Evolutionary conservation across 2,888 invertebrate genomes (phyloP).

Genomic region (Drosophila helvetica): DNA sequence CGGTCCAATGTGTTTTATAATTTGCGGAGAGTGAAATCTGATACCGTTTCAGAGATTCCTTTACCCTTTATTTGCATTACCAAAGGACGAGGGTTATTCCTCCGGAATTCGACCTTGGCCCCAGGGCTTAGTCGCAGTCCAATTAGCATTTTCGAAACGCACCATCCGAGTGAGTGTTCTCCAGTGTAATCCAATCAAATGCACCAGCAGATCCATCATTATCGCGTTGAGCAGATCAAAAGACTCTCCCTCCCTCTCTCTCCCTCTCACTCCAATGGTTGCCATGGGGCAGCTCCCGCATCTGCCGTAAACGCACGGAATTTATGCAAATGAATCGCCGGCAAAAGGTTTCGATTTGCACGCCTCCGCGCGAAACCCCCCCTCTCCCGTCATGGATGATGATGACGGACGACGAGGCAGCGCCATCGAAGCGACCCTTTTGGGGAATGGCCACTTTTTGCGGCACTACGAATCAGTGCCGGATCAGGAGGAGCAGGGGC

Average conservation of each 20-base stretch:
- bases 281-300: conserved; percentile 28
- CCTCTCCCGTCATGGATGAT: conserved; percentile 8
- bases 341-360: conserved; percentile 51
- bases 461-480: conserved; percentile 56
- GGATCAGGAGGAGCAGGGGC: neutral
- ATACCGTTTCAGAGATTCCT: neutral
- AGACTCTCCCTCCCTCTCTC: conserved; percentile 23
- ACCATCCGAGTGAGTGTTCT: conserved; percentile 18
- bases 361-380: conserved; percentile 23
- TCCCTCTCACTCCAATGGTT: conserved; percentile 27
- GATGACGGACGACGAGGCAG: conserved; percentile 21
- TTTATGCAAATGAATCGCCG: conserved; percentile 58
- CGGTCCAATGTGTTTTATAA: neutral
- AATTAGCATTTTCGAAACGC: conserved; percentile 61
- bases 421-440: conserved; percentile 42
- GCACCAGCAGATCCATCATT: conserved; percentile 55
- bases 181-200: conserved; percentile 62
- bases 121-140: conserved; percentile 29
- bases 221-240: conserved; percentile 58
- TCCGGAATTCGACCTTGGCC: conserved; percentile 37
- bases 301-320: conserved; percentile 32
- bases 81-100: conserved; percentile 8
- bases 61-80: neutral
- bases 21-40: neutral
- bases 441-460: conserved; percentile 46